Evolutionary conservation across 2,797 vertebrate genomes (phyloP).

Genomic region (Helarctos malayanus): DNA sequence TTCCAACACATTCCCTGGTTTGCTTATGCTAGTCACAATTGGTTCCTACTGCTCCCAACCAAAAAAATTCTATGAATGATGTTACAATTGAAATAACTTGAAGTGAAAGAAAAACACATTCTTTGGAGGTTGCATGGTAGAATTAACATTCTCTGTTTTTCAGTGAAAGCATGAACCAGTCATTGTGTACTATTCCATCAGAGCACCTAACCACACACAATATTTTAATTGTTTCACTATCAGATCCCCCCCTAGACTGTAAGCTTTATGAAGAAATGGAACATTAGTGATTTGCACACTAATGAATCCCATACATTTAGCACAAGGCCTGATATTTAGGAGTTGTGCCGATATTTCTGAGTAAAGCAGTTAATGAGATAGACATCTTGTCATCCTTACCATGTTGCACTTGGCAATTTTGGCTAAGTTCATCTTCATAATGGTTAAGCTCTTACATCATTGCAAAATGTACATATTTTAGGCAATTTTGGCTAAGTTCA

Average conservation of each 20-base stretch:
- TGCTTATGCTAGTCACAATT: not conserved
- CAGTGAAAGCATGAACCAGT: not conserved
- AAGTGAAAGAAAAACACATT: not conserved
- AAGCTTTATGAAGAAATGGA: not conserved
- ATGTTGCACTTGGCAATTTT: not conserved
- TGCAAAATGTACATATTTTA: not conserved
- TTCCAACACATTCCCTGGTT: not conserved
- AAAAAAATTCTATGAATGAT: conserved; percentile 14
- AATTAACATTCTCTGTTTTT: not conserved
- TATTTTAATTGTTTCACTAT: not conserved
- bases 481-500: not conserved
- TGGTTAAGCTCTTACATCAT: not conserved
- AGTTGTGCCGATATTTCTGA: not conserved
- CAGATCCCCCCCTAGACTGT: not conserved
- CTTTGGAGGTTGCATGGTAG: not conserved
- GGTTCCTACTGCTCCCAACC: not conserved
- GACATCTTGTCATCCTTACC: not conserved
- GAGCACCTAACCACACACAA: not conserved
- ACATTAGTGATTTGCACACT: not conserved
- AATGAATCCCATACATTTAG: not conserved
- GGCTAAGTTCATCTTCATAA: not conserved
- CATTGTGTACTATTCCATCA: not conserved
- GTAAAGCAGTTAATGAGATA: not conserved
- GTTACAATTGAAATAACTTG: not conserved
- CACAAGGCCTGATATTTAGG: not conserved